Evolutionary conservation across 2,888 invertebrate genomes (phyloP), one percentile per base, ranked within the genome.

Genomic region (Micropterix aruncella): DNA sequence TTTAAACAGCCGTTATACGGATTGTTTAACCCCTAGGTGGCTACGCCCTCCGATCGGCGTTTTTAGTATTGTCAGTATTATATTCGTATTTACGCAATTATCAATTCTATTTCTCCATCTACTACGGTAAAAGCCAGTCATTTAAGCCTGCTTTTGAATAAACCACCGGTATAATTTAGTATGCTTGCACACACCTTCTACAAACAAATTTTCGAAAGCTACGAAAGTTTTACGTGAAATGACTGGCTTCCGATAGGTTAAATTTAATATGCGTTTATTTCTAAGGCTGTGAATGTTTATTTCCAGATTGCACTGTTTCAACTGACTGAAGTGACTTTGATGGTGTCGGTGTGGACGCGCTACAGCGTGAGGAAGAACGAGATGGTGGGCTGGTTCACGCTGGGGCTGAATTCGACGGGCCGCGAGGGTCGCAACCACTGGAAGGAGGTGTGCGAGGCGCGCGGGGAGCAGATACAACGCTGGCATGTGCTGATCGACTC

Each of bases 311-410:
- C 95, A 37, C 74, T 94, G 52, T 95, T 94, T 63, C 95, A 95
- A 72, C 71, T 95, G 48, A 89, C 85, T 38, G 95, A 95, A 58
- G 94, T 95, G 44, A 95, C 94, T 2, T 73, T 95, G 51, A 91
- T 94, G 83, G 80, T 93, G 50, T 90, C 92, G 1, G 89, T 94
- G 46, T 94, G 94, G 74, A 87, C 92, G 61, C 83, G 90, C 51
- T 84, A 92, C 53, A 89, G 93, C 61, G 83, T 85, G 52, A 95
- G 94, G 61, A 83, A 90, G 53, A 90, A 94, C 59, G 94, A 95
- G 64, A 90, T 94, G 87, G 87, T 95, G 53, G 95, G 95, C 48
- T 95, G 95, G 94, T 91, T 95, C 69, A 87, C 92, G 48, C 66
- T 95, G 46, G 95, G 95, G 3, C 74, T 89, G 60, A 92, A 88